Percentiles rank a stretch among this genome's conserved stretches.
Conservation (phyloP, 2,797 vertebrate species). For the Gorsachius magnificus region DNA sequence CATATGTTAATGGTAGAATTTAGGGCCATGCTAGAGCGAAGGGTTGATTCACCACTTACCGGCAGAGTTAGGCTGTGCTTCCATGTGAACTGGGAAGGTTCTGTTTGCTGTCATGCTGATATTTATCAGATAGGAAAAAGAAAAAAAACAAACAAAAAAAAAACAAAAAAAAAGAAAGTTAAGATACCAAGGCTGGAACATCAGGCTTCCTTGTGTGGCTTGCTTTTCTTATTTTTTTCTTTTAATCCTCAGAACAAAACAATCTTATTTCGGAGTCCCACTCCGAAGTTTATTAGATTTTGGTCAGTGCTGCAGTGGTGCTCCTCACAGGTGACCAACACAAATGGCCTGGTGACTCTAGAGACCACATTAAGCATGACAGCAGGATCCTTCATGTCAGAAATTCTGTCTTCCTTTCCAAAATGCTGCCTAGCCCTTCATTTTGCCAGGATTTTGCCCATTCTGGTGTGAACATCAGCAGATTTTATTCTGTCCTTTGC, state of each 20-base stretch:
- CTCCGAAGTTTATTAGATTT: neutral
- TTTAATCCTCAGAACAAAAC: neutral
- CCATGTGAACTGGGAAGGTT: neutral
- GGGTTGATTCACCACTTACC: neutral
- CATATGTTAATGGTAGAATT: conserved; percentile 31
- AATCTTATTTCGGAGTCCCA: neutral
- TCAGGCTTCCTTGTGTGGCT: neutral
- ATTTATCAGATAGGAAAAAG: neutral
- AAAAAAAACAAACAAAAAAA: neutral
- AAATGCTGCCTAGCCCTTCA: neutral
- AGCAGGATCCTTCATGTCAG: neutral
- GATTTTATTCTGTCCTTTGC: neutral
- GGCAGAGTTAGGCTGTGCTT: neutral
- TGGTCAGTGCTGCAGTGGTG: neutral
- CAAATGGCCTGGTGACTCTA: neutral
- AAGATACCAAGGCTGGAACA: neutral
- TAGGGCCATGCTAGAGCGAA: neutral
- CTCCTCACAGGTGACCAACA: neutral
- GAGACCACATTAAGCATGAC: neutral
- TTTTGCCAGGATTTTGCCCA: neutral
- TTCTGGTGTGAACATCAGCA: neutral
- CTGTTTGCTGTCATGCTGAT: neutral
- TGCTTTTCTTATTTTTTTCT: neutral
- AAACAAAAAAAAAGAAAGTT: neutral
- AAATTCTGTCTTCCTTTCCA: neutral